Evolutionary conservation across 2,888 invertebrate species (phyloP).

Genomic region (Drosophila setosimentum): DNA sequence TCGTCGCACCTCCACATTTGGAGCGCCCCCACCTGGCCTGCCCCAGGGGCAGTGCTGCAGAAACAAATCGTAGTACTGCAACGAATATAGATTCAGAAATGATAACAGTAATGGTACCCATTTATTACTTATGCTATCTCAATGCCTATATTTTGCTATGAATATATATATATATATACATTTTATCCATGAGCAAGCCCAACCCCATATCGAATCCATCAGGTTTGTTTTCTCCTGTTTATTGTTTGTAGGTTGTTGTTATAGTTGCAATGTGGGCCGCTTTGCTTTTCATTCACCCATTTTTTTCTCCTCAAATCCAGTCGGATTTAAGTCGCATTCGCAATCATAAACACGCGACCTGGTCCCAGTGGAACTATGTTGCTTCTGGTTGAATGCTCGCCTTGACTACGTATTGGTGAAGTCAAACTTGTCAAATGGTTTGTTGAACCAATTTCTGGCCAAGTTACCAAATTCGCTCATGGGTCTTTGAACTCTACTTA

Average conservation of each 20-base stretch:
- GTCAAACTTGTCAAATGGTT: conserved; percentile 65
- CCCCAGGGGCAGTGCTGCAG: conserved; percentile 93
- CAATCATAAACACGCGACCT: conserved; percentile 56
- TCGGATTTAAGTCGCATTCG: conserved; percentile 17
- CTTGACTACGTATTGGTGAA: conserved; percentile 52
- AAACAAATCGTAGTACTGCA: conserved; percentile 88
- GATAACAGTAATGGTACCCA: neutral
- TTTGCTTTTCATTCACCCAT: conserved; percentile 62
- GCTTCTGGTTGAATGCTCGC: conserved; percentile 30
- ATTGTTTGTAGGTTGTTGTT: conserved; percentile 83
- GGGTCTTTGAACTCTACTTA: conserved; percentile 67
- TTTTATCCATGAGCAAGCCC: conserved; percentile 14
- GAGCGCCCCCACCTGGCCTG: conserved; percentile 90
- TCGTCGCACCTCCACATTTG: conserved; percentile 88
- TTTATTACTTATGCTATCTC: conserved; percentile 43
- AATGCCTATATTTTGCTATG: conserved; percentile 55
- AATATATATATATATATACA: neutral
- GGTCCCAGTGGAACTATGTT: conserved; percentile 17
- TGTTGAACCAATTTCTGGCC: conserved; percentile 63
- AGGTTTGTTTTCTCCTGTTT: neutral
- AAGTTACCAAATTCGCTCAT: conserved; percentile 47
- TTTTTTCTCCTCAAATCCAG: conserved; percentile 38
- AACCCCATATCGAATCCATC: neutral
- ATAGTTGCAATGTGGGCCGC: conserved; percentile 75
- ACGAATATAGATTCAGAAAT: conserved; percentile 4